Base-by-base conservation (phyloP, 2,888 invertebrate genomes). In the Nephrocerus scutellatus region DNA sequence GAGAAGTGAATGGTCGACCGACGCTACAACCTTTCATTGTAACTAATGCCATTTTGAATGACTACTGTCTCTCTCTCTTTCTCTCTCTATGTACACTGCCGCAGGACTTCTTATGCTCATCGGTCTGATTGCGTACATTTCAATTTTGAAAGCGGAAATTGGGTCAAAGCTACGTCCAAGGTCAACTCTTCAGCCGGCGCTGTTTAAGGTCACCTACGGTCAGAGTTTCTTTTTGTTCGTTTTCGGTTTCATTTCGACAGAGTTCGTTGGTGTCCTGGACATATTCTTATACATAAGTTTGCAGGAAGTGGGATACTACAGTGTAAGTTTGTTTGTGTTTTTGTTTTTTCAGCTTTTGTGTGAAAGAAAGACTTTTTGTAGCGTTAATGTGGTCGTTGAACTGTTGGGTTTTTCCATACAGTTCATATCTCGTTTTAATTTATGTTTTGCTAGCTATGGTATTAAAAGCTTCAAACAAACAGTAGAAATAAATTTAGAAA, bases 81-180 rank as follows among this genome's bases (percentile, higher is more conserved):
- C 6, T 28, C 19, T 25, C 9, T 34, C 22, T 12, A 3, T 20
- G 4, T 13, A 7, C 10, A 15, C 18, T 30, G 13, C 18, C 72
- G 43, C 32, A 90, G 91, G 90, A 64, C 74, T 91, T 48, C 74
- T 89, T 50, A 88, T 91, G 85, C 76, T 91, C 55, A 84, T 87
- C 52, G 91, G 89, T 32, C 78, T 91, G 66, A 87, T 91, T 59
- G 87, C 90, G 76, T 91, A 90, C 76, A 89, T 91, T 72, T 89
- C 90, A 39, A 82, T 88, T 58, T 83, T 91, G 66, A 91, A 91
- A 70, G 83, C 89, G 8, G 90, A 91, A 76, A 78, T 91, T 30
- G 89, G 89, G 29, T 82, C 83, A 58, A 91, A 91, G 68, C 72
- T 91, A 42, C 76, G 86, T 44, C 82, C 89, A 43, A 78, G 82